Conservation (phyloP, 2,888 invertebrate species). For the Trissolcus brochymenae region DNA sequence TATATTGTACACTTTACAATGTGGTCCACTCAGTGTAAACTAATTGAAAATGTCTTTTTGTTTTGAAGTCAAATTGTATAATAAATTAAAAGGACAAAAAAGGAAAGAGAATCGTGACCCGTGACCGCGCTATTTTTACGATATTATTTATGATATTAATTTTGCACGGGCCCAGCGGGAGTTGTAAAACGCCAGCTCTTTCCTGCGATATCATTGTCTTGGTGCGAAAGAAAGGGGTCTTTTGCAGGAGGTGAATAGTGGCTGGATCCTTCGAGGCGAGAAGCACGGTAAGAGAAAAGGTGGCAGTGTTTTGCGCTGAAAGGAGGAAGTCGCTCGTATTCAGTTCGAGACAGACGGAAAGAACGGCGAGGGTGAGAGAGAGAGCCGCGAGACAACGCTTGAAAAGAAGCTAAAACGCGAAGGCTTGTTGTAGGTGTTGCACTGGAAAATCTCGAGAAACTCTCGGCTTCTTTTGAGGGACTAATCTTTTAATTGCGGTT, state of each 20-base stretch:
- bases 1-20: too few species aligned
- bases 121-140: slow-evolving; percentile 69
- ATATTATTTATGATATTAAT: slow-evolving; percentile 77
- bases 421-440: slow-evolving; percentile 60
- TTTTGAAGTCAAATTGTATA: too few species aligned
- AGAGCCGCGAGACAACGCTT: slow-evolving; percentile 19
- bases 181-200: slow-evolving; percentile 74
- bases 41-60: too few species aligned
- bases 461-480: slow-evolving; percentile 19
- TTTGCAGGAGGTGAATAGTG: slow-evolving; percentile 70
- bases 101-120: slow-evolving; percentile 38
- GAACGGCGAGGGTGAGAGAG: slow-evolving; percentile 32
- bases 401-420: slow-evolving; percentile 41
- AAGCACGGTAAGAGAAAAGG: slow-evolving; percentile 42
- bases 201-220: slow-evolving; percentile 75
- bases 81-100: too few species aligned
- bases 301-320: slow-evolving; percentile 66
- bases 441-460: slow-evolving; percentile 63
- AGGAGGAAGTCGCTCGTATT: slow-evolving; percentile 64
- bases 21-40: too few species aligned
- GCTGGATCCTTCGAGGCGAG: slow-evolving; percentile 60
- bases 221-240: slow-evolving; percentile 71
- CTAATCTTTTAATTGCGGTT: slow-evolving; percentile 57
- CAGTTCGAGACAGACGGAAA: slow-evolving; percentile 55
- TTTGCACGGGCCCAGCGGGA: slow-evolving; percentile 72